Evolutionary conservation across 2,888 invertebrate genomes (phyloP).

Genomic region (Drosophila nr. perissopoda): DNA sequence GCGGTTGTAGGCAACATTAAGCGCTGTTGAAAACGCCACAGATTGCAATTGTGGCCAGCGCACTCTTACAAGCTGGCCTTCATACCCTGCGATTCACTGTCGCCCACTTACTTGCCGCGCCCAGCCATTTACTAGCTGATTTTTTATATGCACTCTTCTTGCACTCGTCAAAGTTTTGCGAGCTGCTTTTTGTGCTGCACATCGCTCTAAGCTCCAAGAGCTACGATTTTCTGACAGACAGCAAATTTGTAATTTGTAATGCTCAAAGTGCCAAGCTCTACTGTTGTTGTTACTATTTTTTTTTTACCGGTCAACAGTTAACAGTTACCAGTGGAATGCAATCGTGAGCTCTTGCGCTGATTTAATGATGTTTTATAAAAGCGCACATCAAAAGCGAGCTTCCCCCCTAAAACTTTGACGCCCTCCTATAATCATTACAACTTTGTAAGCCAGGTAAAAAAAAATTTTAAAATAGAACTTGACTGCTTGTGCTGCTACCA

Average conservation of each 20-base stretch:
- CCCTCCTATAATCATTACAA: neutral
- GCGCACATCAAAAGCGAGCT: conserved; percentile 33
- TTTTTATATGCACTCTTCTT: conserved; percentile 42
- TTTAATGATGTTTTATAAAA: conserved; percentile 70
- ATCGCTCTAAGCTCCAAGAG: conserved; percentile 18
- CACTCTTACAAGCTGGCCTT: neutral
- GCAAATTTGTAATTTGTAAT: conserved; percentile 74
- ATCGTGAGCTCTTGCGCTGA: conserved; percentile 64
- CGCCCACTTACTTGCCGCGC: neutral
- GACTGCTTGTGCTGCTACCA: neutral
- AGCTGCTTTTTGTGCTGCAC: conserved; percentile 45
- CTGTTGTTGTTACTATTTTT: conserved; percentile 20
- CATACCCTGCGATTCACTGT: neutral
- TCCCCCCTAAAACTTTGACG: neutral
- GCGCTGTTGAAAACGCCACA: conserved; percentile 75
- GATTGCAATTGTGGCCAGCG: conserved; percentile 71
- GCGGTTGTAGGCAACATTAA: conserved; percentile 76
- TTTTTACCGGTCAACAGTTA: conserved; percentile 40
- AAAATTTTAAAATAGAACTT: too few relatives aligned
- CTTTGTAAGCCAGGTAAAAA: neutral
- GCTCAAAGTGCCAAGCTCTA: conserved; percentile 29
- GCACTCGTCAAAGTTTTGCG: conserved; percentile 60
- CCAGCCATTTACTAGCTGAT: conserved; percentile 27
- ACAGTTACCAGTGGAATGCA: conserved; percentile 63
- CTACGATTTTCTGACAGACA: conserved; percentile 54